Evolutionary conservation across 2,797 vertebrate genomes (phyloP).

Genomic region (Platalea minor): DNA sequence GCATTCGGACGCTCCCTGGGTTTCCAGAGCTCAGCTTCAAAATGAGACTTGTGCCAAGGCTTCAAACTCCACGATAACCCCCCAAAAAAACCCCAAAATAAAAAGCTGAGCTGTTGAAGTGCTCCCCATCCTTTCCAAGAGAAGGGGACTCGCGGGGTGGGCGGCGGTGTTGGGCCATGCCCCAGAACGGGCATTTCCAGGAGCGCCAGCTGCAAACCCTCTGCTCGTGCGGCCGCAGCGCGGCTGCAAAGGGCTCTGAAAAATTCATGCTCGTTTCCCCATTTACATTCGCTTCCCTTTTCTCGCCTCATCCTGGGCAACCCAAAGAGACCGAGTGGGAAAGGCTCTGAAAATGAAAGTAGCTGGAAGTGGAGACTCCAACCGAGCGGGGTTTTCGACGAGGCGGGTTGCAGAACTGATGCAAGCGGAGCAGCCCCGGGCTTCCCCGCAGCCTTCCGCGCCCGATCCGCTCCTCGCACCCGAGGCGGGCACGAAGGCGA

Average conservation of each 20-base stretch:
- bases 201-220: neutral
- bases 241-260: neutral
- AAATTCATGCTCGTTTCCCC: neutral
- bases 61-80: neutral
- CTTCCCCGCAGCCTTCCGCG: neutral
- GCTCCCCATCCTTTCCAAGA: neutral
- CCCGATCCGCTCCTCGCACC: accelerated
- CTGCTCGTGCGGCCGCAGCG: accelerated
- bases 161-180: accelerated
- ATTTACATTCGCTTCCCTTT: neutral
- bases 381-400: accelerated
- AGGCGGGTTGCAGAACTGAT: accelerated
- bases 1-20: neutral
- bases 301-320: neutral
- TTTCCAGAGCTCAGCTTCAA: neutral
- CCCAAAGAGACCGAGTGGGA: accelerated
- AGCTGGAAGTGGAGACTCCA: accelerated
- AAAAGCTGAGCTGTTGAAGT: neutral
- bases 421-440: neutral
- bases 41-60: accelerated
- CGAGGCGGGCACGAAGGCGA: accelerated
- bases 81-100: no score
- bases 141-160: accelerated
- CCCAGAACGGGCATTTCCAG: neutral
- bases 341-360: neutral